Evolutionary conservation across 2,888 invertebrate genomes (phyloP).

Genomic region (Microdon myrmicae): DNA sequence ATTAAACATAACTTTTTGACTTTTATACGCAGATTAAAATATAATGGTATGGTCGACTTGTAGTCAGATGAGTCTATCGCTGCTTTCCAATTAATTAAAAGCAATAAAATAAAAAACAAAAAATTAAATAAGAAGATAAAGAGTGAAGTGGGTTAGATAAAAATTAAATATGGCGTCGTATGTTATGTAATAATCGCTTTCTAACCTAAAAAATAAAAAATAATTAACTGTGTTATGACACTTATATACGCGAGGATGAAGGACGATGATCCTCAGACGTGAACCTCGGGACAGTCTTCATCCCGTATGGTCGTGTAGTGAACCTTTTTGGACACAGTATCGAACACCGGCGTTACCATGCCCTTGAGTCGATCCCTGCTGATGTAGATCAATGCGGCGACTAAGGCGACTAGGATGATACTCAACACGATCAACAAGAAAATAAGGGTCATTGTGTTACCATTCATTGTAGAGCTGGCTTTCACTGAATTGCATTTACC

Average conservation of each 20-base stretch:
- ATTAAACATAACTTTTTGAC: no score
- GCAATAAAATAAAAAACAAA: slow-evolving; percentile 1
- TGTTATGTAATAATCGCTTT: slow-evolving; percentile 3
- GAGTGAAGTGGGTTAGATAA: slow-evolving; percentile 3
- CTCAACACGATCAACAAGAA: slow-evolving; percentile 70
- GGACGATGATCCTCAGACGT: slow-evolving; percentile 59
- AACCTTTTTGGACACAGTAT: slow-evolving; percentile 75
- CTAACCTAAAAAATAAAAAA: slow-evolving; percentile 20
- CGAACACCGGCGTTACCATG: slow-evolving; percentile 72
- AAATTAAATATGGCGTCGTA: background rate
- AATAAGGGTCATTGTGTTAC: slow-evolving; percentile 65
- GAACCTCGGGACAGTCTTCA: slow-evolving; percentile 69
- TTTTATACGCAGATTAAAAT: no score
- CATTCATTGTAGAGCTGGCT: slow-evolving; percentile 55
- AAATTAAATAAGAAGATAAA: background rate
- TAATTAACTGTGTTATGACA: no score
- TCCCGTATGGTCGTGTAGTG: slow-evolving; percentile 78
- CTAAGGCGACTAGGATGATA: slow-evolving; percentile 69
- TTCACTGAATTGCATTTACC: slow-evolving; percentile 60
- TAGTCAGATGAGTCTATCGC: no score
- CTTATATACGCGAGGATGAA: no score
- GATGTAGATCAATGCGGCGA: slow-evolving; percentile 72
- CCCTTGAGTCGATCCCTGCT: slow-evolving; percentile 71
- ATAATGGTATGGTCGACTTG: no score
- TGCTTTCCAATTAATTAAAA: no score